phyloP scores from a whole-genome alignment of 1,140 invertebrate species.

The Bacillus rossius region DNA sequence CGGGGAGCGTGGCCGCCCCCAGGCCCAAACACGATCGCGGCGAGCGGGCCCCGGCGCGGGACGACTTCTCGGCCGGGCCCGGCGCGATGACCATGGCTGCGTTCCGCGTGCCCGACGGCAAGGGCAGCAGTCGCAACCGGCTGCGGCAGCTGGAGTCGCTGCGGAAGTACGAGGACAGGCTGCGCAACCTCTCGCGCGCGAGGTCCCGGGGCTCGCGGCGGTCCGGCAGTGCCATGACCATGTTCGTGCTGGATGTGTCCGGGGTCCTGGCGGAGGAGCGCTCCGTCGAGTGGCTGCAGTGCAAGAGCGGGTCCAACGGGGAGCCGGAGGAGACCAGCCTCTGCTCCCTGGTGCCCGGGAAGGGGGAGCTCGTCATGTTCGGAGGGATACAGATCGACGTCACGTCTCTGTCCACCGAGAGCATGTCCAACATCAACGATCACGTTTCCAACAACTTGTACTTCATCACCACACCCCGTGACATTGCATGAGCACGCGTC shows the following conservation, averaged over 20 bases:
- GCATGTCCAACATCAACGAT: conserved; percentile 38
- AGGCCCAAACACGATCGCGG: background rate
- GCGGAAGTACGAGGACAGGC: conserved; percentile 52
- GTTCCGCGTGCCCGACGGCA: conserved; percentile 48
- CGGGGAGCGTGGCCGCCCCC: background rate
- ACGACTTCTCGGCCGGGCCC: background rate
- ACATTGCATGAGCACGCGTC: conserved; percentile 53
- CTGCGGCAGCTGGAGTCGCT: conserved; percentile 55
- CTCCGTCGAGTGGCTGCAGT: conserved; percentile 69
- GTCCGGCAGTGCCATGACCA: conserved; percentile 45
- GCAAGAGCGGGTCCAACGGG: conserved; percentile 53
- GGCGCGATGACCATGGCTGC: conserved; percentile 44
- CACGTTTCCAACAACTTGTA: conserved; percentile 73
- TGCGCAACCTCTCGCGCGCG: conserved; percentile 35
- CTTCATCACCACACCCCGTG: conserved; percentile 68
- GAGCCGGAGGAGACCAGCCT: conserved; percentile 86
- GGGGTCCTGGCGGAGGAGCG: conserved; percentile 54
- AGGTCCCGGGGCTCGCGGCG: conserved; percentile 20
- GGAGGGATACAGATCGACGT: conserved; percentile 83
- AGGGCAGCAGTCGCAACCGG: conserved; percentile 43
- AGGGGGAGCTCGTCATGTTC: conserved; percentile 91
- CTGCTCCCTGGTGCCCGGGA: conserved; percentile 82
- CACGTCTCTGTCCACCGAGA: conserved; percentile 43
- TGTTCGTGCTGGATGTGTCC: conserved; percentile 85
- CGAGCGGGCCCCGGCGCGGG: background rate